phyloP scores from a whole-genome alignment of 2,113 vertebrate genomes.

The Aspidoscelis tigris region DNA sequence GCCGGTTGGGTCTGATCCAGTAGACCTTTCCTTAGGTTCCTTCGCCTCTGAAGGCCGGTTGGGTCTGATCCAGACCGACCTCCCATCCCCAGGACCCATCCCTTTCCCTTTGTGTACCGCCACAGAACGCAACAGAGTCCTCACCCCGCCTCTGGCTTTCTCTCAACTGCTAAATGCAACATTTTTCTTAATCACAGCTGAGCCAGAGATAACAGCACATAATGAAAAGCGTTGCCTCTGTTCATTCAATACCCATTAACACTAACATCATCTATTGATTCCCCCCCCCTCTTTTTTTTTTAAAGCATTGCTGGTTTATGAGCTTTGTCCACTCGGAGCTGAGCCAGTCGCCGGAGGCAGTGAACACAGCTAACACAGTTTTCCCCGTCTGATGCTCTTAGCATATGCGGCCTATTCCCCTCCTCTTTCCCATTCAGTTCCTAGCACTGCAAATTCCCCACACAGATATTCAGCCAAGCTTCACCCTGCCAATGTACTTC shows the following conservation, averaged over 20 bases:
- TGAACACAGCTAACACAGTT: slow-evolving; percentile 82
- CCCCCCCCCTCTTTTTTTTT: slow-evolving; percentile 65
- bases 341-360: slow-evolving; percentile 83
- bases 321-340: slow-evolving; percentile 54
- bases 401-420: slow-evolving; percentile 75
- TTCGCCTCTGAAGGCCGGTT: too few species aligned
- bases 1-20: too few species aligned
- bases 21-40: too few species aligned
- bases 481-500: slow-evolving; percentile 64
- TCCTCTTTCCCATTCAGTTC: slow-evolving; percentile 74
- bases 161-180: not conserved
- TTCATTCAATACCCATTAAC: slow-evolving; percentile 4
- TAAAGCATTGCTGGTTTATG: slow-evolving; percentile 75
- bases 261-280: slow-evolving; percentile 45
- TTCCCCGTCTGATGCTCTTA: slow-evolving; percentile 86
- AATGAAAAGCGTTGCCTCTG: too few species aligned
- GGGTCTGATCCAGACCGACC: too few species aligned
- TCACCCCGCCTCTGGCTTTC: too few species aligned
- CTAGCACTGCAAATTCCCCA: slow-evolving; percentile 54
- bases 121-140: too few species aligned
- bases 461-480: slow-evolving; percentile 66
- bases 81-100: too few species aligned
- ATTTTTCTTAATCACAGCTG: not conserved
- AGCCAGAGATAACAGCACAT: not conserved
- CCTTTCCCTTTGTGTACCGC: too few species aligned